Percentiles rank a stretch among this genome's conserved stretches.
phyloP scores from a whole-genome alignment of 1,140 invertebrate species.

The Aphaenogaster rudis region DNA sequence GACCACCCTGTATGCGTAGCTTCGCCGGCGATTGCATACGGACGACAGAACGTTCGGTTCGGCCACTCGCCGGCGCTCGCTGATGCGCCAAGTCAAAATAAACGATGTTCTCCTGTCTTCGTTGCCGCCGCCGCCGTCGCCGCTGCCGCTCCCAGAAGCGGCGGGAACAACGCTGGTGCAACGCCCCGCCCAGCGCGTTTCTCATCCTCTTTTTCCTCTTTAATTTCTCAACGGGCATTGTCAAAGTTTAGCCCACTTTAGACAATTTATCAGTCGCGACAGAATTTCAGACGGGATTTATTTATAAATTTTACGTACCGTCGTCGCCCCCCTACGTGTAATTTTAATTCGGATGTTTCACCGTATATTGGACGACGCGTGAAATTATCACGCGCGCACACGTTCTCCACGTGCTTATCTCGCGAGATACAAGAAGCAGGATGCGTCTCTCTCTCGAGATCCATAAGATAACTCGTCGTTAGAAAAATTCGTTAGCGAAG shows the following conservation, averaged over 20 bases:
- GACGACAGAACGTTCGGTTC: conserved; percentile 14
- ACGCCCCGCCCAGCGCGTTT: conserved; percentile 25
- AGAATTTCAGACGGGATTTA: not conserved
- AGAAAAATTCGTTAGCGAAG: not conserved
- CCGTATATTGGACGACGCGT: not conserved
- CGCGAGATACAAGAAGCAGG: not conserved
- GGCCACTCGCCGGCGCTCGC: conserved; percentile 6
- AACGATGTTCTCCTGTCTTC: conserved; percentile 56
- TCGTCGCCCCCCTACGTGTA: no score
- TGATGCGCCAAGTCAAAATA: conserved; percentile 62
- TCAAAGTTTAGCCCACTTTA: conserved; percentile 28
- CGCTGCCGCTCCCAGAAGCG: conserved; percentile 27
- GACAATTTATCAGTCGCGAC: not conserved
- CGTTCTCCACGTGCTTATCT: not conserved
- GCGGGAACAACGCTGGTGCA: conserved; percentile 1
- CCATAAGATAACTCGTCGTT: not conserved
- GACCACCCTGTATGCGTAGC: not conserved
- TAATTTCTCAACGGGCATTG: conserved; percentile 22
- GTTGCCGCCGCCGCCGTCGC: not conserved
- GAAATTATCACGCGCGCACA: not conserved
- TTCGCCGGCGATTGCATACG: conserved; percentile 12
- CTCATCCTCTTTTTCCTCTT: conserved; percentile 20
- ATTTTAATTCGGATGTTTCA: not conserved
- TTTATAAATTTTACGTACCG: not conserved
- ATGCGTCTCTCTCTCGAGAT: not conserved